Evolutionary conservation across 2,113 vertebrate genomes (phyloP).

Genomic region (Erythrocebus patas): DNA sequence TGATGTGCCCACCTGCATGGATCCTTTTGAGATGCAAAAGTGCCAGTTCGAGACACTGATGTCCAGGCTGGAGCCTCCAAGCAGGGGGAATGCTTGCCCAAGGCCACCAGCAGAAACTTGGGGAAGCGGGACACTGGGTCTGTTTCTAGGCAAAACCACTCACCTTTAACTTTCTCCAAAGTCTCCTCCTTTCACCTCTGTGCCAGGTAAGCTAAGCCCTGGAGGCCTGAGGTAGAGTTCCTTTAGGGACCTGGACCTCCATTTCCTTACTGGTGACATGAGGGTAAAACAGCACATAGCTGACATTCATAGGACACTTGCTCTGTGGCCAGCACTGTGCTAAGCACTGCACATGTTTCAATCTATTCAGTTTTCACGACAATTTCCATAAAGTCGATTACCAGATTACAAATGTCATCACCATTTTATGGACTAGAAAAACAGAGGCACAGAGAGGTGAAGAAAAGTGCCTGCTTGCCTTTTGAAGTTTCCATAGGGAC

Average conservation of each 20-base stretch:
- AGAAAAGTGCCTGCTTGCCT: neutral
- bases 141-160: neutral
- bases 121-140: neutral
- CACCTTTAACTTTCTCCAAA: neutral
- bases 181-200: neutral
- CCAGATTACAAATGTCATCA: neutral
- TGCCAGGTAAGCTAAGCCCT: neutral
- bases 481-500: neutral
- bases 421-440: neutral
- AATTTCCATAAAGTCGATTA: neutral
- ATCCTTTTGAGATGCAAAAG: neutral
- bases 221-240: neutral
- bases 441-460: too few relatives aligned
- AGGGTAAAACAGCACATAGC: neutral
- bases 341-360: neutral
- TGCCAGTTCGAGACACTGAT: neutral
- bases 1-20: neutral
- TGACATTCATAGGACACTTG: neutral
- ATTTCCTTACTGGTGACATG: neutral
- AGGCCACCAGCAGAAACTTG: neutral
- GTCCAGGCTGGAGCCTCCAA: neutral
- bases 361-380: neutral
- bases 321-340: neutral
- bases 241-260: neutral
- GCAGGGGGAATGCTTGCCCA: neutral